Percentiles rank a stretch among this genome's conserved stretches.
Conservation (phyloP, 2,113 vertebrate species). For the Erinaceus europaeus region DNA sequence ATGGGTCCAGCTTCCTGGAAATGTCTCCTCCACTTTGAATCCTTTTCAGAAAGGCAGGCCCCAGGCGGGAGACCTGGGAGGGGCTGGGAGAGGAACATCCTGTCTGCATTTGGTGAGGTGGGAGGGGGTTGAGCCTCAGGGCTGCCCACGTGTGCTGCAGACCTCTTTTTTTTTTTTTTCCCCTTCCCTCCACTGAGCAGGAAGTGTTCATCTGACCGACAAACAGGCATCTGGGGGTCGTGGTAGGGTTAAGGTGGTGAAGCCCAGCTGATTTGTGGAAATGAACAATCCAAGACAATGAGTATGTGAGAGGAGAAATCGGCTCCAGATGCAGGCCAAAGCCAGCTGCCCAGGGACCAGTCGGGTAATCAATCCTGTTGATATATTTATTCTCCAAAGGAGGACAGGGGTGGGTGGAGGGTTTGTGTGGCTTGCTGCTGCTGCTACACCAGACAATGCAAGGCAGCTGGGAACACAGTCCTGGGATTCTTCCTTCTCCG, state of each 20-base stretch:
- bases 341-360: constrained; percentile 50
- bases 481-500: not conserved
- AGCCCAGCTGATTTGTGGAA: constrained; percentile 56
- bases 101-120: constrained; percentile 27
- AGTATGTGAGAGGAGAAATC: constrained; percentile 53
- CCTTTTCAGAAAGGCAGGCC: constrained; percentile 43
- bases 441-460: constrained; percentile 46
- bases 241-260: constrained; percentile 49
- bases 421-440: not conserved
- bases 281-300: constrained; percentile 60
- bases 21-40: constrained; percentile 34
- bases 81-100: constrained; percentile 54
- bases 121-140: not conserved
- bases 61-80: constrained; percentile 16
- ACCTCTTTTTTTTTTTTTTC: no score
- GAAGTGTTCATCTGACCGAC: constrained; percentile 55
- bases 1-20: constrained; percentile 42
- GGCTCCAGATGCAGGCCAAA: constrained; percentile 58
- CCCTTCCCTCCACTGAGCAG: not conserved
- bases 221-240: constrained; percentile 66
- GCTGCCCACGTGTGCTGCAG: constrained; percentile 13
- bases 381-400: constrained; percentile 60
- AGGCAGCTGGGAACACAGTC: constrained; percentile 38
- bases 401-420: not conserved
- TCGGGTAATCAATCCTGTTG: constrained; percentile 64